Conservation (phyloP, 2,797 vertebrate species). For the Urocyon cinereoargenteus region DNA sequence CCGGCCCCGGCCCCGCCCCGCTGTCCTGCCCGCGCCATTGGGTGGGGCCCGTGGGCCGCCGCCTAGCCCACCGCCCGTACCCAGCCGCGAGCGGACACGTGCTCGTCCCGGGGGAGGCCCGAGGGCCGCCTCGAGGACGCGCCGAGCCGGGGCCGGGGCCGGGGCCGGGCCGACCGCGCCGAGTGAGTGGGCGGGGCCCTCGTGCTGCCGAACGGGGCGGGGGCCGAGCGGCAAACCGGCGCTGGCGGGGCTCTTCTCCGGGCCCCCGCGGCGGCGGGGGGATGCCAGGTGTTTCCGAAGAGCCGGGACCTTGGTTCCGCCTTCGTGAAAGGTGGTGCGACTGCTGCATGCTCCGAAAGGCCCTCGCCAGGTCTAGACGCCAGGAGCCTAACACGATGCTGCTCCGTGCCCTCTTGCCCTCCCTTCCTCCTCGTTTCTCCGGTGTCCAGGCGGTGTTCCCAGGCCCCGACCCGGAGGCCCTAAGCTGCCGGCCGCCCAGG, state of each 20-base stretch:
- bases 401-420: not conserved
- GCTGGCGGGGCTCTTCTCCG: accelerated
- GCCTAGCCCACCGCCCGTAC: slow-evolving; percentile 48
- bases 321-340: not conserved
- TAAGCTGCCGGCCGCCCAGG: accelerated
- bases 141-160: not conserved
- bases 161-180: accelerated
- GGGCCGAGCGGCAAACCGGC: not conserved
- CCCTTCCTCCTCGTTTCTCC: not conserved
- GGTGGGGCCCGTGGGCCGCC: slow-evolving; percentile 39
- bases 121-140: accelerated
- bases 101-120: not conserved
- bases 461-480: not conserved
- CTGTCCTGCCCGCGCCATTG: not conserved
- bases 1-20: not conserved
- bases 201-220: not conserved
- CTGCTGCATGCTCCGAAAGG: not conserved
- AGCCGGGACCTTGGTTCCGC: not conserved
- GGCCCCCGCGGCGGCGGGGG: too few relatives aligned
- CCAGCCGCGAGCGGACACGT: slow-evolving; percentile 33
- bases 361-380: not conserved
- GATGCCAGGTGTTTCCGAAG: not conserved
- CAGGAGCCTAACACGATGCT: not conserved
- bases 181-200: slow-evolving; percentile 41
- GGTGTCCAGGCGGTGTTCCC: not conserved